A percentile compares a stretch with the other conserved stretches of the same genome.
Conservation (phyloP, 2,797 vertebrate species). For the Serranus cabrilla region DNA sequence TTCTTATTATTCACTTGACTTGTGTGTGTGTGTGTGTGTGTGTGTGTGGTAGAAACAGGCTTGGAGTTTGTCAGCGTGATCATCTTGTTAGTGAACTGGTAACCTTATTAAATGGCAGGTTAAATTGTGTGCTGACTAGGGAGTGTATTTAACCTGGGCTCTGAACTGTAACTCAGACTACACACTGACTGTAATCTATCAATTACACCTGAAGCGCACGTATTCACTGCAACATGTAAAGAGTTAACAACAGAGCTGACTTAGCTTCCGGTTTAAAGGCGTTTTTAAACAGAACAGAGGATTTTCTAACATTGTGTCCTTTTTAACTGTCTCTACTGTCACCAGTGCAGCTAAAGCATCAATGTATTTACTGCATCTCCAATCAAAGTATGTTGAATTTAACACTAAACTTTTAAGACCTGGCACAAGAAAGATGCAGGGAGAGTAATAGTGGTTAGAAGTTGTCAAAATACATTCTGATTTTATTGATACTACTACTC, state of each 20-base stretch:
- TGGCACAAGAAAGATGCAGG: neutral
- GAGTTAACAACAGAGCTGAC: neutral
- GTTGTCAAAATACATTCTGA: no score
- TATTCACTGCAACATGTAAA: slow-evolving; percentile 8
- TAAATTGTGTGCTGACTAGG: slow-evolving; percentile 57
- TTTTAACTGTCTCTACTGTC: neutral
- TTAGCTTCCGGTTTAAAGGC: neutral
- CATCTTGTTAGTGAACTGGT: slow-evolving; percentile 68
- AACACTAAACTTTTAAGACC: neutral
- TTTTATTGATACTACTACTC: no score
- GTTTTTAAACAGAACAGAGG: neutral
- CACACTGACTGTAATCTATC: slow-evolving; percentile 38
- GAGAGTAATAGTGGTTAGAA: neutral
- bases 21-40: slow-evolving; percentile 21
- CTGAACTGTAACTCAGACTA: slow-evolving; percentile 57
- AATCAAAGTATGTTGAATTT: neutral
- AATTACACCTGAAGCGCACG: slow-evolving; percentile 30
- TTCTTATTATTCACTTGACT: slow-evolving; percentile 1
- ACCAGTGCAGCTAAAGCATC: neutral
- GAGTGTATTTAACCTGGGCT: slow-evolving; percentile 49
- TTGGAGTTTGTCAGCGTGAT: slow-evolving; percentile 58
- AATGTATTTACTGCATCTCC: slow-evolving; percentile 2
- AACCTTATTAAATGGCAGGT: slow-evolving; percentile 68
- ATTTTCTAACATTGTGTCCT: neutral
- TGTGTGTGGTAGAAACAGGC: slow-evolving; percentile 34